These are phyloP conservation scores for Mastacembelus armatus DNA, from an alignment of 2,797 vertebrate species.

Conservation along the genomic window DNA sequence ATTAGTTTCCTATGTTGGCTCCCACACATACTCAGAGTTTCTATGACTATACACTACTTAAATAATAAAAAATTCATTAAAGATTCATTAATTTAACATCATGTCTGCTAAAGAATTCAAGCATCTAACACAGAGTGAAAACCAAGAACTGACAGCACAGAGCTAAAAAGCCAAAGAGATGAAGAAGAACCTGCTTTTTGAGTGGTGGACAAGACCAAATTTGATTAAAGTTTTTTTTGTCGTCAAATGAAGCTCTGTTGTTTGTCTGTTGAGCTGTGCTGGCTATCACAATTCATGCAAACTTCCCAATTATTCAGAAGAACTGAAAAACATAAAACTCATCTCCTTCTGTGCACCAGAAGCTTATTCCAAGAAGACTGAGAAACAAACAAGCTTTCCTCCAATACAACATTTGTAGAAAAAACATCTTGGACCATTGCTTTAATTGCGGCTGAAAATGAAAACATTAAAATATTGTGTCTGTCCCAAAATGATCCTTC, in stretches of 20 bases:
- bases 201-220: neutral
- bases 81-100: too few species aligned
- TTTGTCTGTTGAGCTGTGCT: neutral
- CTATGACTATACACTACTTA: too few species aligned
- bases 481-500: conserved; percentile 1
- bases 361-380: neutral
- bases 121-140: too few species aligned
- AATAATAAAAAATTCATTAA: too few species aligned
- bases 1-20: neutral
- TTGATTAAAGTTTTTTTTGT: neutral
- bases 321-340: neutral
- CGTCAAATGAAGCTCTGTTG: neutral
- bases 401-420: neutral
- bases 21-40: neutral
- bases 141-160: too few species aligned
- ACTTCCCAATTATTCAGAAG: conserved; percentile 2
- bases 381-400: neutral
- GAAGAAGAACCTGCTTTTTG: too few species aligned
- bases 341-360: neutral
- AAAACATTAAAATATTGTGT: conserved; percentile 7
- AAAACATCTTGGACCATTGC: neutral
- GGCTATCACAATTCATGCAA: neutral
- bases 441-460: conserved; percentile 18
- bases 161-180: too few species aligned
- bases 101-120: too few species aligned